These are phyloP conservation scores for Zaprionus vittiger DNA, from an alignment of 1,140 invertebrate species.

Conservation along the genomic window DNA sequence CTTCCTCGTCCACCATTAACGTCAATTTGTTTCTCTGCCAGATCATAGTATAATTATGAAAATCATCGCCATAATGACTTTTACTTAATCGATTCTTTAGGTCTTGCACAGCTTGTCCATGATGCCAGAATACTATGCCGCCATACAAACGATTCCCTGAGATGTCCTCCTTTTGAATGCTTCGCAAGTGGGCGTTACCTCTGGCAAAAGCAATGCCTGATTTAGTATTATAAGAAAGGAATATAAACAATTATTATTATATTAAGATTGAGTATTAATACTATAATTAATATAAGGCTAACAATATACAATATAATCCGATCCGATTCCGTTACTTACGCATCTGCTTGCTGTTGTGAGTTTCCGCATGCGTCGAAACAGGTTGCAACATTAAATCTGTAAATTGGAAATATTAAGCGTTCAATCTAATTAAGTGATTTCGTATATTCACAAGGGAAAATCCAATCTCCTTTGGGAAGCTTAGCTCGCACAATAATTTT, in stretches of 20 bases:
- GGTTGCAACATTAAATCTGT: slow-evolving; percentile 74
- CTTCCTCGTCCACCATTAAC: slow-evolving; percentile 86
- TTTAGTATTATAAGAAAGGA: not conserved
- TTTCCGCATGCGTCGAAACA: slow-evolving; percentile 65
- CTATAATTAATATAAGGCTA: not conserved
- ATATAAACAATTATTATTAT: too few species aligned
- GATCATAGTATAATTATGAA: slow-evolving; percentile 87
- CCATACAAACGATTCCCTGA: slow-evolving; percentile 64
- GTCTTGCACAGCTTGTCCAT: slow-evolving; percentile 35
- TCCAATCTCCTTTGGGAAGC: slow-evolving; percentile 69
- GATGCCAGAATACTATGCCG: slow-evolving; percentile 59
- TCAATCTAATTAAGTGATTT: not conserved
- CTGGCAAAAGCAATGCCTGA: slow-evolving; percentile 66
- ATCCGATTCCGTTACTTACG: slow-evolving; percentile 49
- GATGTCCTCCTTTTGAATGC: slow-evolving; percentile 54
- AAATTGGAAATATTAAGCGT: not conserved
- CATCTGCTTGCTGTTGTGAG: slow-evolving; percentile 64
- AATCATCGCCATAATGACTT: slow-evolving; percentile 86
- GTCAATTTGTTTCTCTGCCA: slow-evolving; percentile 87
- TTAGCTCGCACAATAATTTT: slow-evolving; percentile 69
- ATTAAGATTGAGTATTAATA: not conserved
- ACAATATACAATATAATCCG: too few species aligned
- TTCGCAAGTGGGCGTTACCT: slow-evolving; percentile 55
- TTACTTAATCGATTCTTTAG: slow-evolving; percentile 44
- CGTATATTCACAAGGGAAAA: slow-evolving; percentile 62